Evolutionary conservation across 2,888 invertebrate species (phyloP), one percentile per base, ranked within the genome.

Genomic region (Salticus scenicus): DNA sequence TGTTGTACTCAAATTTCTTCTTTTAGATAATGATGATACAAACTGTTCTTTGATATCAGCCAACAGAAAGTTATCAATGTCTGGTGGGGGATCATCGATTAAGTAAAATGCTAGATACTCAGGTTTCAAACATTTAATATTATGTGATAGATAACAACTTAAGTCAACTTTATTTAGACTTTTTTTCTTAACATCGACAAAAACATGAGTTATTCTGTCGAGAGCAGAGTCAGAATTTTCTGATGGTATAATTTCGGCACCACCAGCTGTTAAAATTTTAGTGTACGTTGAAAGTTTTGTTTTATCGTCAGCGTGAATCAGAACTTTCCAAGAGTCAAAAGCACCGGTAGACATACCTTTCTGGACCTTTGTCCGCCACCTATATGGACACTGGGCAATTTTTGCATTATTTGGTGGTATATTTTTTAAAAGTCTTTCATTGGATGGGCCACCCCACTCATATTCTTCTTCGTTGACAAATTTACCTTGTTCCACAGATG

Each of bases 391-490:
- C 12, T 88, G 64, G 0, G 91, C 91, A 17, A 92, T 88, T 64
- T 90, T 89, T 14, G 76, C 67, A 51, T n/a, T 66, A 12, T 24
- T 64, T 1, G 51, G 33, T 20, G 75, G 41, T 4, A 88, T 87
- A 63, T 88, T 89, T 64, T 51, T 28, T 30, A 73, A 7, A 63
- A 74, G n/a, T 72, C 75, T 57, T 51, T 73, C 72, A 0, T 91
- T 90, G 24, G 89, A 89, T 0, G 95, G 94, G 91, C 96, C 96
- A 1, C 97, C 97, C 94, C 96, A 97, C 90, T 97, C 97, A 91
- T 93, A 96, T 0, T 94, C 93, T 89, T 95, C 95, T 91, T 97
- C 97, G 95, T 94, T 91, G 2, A 96, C 90, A 90, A 96, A 95
- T 83, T 90, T 90, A 0, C 93, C 93, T 0, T 92, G 92, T 31